Percentiles rank a stretch among this genome's conserved stretches.
Evolutionary conservation across 2,113 vertebrate genomes (phyloP).

Genomic region (Nicator chloris): DNA sequence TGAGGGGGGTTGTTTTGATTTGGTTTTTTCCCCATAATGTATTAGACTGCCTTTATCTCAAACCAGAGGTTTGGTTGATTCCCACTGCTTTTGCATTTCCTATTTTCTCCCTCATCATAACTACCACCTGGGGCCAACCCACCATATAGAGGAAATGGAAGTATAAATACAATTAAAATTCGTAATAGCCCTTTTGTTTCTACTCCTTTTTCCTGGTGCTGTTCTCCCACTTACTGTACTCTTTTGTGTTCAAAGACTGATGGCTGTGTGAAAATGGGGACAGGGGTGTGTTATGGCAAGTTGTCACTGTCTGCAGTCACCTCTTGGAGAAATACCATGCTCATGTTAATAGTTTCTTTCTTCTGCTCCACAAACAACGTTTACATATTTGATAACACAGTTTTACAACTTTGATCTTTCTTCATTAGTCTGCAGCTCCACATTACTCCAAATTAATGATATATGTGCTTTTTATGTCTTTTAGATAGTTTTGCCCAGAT

Average conservation of each 20-base stretch:
- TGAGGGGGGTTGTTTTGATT: neutral
- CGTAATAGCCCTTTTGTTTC: neutral
- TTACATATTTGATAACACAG: neutral
- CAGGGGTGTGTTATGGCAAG: accelerated
- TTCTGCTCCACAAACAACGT: neutral
- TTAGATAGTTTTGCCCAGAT: neutral
- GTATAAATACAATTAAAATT: neutral
- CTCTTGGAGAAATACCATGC: neutral
- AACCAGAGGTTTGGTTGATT: neutral
- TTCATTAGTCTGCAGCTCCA: neutral
- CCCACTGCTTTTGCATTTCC: neutral
- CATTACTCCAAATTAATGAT: neutral
- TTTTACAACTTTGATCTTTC: neutral
- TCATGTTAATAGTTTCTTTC: neutral
- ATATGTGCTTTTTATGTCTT: neutral
- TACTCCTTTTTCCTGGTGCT: neutral
- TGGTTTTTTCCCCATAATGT: neutral
- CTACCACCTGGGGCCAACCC: neutral
- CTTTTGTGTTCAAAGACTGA: neutral
- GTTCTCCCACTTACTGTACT: neutral
- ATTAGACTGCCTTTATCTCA: neutral
- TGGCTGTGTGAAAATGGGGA: neutral
- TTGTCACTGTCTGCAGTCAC: neutral
- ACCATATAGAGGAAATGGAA: neutral
- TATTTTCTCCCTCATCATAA: neutral